Evolutionary conservation across 92 coral and sea anemone genomes (phyloP), one percentile per base, ranked within the genome.

Genomic region (Epizoanthus stellaris): DNA sequence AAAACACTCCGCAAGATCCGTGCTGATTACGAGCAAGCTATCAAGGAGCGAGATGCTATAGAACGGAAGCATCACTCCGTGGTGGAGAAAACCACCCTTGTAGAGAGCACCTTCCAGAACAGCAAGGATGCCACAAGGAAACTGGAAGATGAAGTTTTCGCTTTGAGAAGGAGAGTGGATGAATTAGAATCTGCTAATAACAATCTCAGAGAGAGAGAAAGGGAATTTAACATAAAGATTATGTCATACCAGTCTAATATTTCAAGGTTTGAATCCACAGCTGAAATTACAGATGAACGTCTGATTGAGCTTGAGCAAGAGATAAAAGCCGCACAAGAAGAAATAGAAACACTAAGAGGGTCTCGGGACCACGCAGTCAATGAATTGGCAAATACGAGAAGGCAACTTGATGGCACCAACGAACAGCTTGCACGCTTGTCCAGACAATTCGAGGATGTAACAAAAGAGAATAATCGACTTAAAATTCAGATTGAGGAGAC

Each of bases 301-400:
- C 80, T 94, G 39, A 80, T 94, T 80, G 98, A 92, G 68, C 75
- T 94, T 53, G 95, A 94, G 76, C 94, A 92, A 72, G 98, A 94
- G 39, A 82, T 92, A 66, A 63, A 52, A 58, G 82, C 93, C 9
- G 88, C 90, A 65, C 81, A 88, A 62, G 94, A 88, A 15, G 98
- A 94, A 76, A 85, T 92, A 6, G 85, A 84, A 58, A 70, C 86
- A 25, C 81, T 94, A 17, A 77, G 86, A 58, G 93, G 86, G 60
- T 88, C 89, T 17, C 95, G 98, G 36, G 95, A 94, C 72, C 93
- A 90, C 23, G 90, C 92, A 25, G 92, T 90, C n/a, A 76, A 87
- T 58, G 92, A 92, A 21, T 80, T 92, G 47, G 80, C 79, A 38
- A 84, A 45, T 65, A 86, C 84, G 5, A 83, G 69, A 45, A 85